A percentile compares a stretch with the other conserved stretches of the same genome.
Evolutionary conservation across 2,888 invertebrate species (phyloP).

Genomic region (Athalia rosae): DNA sequence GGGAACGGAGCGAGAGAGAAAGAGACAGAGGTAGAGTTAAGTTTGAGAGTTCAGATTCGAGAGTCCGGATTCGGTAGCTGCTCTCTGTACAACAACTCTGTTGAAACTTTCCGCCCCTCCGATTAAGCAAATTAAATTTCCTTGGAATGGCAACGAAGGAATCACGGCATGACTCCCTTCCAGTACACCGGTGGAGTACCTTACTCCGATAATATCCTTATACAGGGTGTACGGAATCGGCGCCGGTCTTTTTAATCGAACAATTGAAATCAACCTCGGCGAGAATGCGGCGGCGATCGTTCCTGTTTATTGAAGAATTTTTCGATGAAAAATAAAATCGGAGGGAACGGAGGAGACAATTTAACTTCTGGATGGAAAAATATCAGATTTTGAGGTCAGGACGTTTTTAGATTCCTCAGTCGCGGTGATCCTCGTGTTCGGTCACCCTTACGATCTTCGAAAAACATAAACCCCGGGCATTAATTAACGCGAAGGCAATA

Average conservation of each 20-base stretch:
- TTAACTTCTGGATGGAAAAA: background rate
- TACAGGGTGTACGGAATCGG: slow-evolving; percentile 16
- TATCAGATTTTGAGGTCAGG: too few relatives aligned
- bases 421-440: background rate
- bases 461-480: slow-evolving; percentile 11
- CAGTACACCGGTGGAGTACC: background rate
- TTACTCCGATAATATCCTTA: slow-evolving; percentile 18
- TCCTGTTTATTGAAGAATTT: too few relatives aligned
- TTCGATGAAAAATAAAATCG: too few relatives aligned
- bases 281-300: too few relatives aligned
- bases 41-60: slow-evolving; percentile 13
- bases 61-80: slow-evolving; percentile 19
- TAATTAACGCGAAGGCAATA: slow-evolving; percentile 32
- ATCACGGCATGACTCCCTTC: slow-evolving; percentile 58
- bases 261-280: too few relatives aligned
- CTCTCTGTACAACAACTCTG: slow-evolving; percentile 60
- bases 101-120: slow-evolving; percentile 61
- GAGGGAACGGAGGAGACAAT: too few relatives aligned
- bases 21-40: background rate
- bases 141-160: slow-evolving; percentile 64
- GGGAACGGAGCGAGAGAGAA: slow-evolving; percentile 17
- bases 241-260: too few relatives aligned
- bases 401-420: too few relatives aligned
- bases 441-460: background rate
- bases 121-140: slow-evolving; percentile 72